Percentiles rank a stretch among this genome's conserved stretches.
These are phyloP conservation scores for Labroides dimidiatus DNA, from an alignment of 2,797 vertebrate species.

Conservation along the genomic window DNA sequence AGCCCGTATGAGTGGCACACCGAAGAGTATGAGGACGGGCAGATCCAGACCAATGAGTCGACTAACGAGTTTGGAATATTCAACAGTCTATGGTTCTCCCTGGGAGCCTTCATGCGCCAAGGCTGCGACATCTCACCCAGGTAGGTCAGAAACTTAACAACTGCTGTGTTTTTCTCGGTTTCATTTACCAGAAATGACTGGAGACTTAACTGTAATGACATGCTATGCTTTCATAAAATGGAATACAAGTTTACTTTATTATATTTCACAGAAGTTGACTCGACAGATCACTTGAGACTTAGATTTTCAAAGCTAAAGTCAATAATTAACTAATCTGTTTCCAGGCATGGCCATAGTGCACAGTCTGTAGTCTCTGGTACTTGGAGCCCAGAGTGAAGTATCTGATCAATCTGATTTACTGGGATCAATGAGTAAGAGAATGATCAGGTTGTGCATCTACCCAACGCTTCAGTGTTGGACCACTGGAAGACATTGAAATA, in stretches of 20 bases:
- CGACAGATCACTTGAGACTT: too few relatives aligned
- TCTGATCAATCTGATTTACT: not conserved
- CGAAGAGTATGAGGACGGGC: constrained; percentile 98
- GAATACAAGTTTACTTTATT: not conserved
- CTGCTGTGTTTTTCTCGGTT: not conserved
- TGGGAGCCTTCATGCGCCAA: constrained; percentile 90
- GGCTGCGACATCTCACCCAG: constrained; percentile 91
- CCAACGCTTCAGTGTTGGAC: not conserved
- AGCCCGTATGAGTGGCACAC: constrained; percentile 99
- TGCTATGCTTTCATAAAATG: not conserved
- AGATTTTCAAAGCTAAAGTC: too few relatives aligned
- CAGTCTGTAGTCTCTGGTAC: not conserved
- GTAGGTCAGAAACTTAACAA: constrained; percentile 76
- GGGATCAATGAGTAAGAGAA: not conserved
- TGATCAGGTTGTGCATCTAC: not conserved
- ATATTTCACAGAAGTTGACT: too few relatives aligned
- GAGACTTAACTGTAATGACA: not conserved
- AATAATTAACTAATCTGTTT: not conserved
- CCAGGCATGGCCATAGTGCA: not conserved
- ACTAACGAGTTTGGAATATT: constrained; percentile 99
- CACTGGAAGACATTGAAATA: not conserved
- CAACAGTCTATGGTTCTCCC: constrained; percentile 98
- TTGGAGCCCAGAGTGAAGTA: not conserved
- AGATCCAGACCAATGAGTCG: constrained; percentile 99
- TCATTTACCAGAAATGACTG: not conserved